Conservation (phyloP, 2,113 vertebrate genomes). For the Trematocara marginatum region DNA sequence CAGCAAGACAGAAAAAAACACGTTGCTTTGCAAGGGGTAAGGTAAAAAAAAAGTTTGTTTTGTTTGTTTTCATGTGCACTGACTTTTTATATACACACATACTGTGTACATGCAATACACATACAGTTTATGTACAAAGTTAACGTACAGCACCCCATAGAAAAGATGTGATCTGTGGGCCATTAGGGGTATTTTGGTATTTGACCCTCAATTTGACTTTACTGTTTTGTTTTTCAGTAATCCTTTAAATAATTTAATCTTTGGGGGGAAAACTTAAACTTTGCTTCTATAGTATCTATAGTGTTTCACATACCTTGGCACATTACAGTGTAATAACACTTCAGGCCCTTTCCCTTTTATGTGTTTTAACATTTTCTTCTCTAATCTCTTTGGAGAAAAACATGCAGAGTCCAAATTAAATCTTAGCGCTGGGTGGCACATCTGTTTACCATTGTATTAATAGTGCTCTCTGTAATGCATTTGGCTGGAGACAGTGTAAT, state of each 20-base stretch:
- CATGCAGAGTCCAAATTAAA: slow-evolving; percentile 30
- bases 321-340: slow-evolving; percentile 12
- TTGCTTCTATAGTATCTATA: background rate
- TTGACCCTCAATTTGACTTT: slow-evolving; percentile 34
- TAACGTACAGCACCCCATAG: background rate
- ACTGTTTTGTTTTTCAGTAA: background rate
- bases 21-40: background rate
- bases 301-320: background rate
- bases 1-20: background rate
- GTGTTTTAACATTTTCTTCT: slow-evolving; percentile 28
- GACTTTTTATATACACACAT: background rate
- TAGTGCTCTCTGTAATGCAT: slow-evolving; percentile 40
- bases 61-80: background rate
- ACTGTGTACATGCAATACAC: background rate
- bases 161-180: background rate
- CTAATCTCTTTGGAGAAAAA: slow-evolving; percentile 45
- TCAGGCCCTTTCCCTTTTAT: background rate
- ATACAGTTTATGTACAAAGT: background rate
- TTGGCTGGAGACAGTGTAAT: slow-evolving; percentile 44
- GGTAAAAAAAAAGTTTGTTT: background rate
- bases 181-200: slow-evolving; percentile 17
- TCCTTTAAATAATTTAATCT: background rate
- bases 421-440: slow-evolving; percentile 42
- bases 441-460: slow-evolving; percentile 68
- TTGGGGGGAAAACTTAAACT: background rate